Conservation (phyloP, 2,113 vertebrate species). For the Anser cygnoides region DNA sequence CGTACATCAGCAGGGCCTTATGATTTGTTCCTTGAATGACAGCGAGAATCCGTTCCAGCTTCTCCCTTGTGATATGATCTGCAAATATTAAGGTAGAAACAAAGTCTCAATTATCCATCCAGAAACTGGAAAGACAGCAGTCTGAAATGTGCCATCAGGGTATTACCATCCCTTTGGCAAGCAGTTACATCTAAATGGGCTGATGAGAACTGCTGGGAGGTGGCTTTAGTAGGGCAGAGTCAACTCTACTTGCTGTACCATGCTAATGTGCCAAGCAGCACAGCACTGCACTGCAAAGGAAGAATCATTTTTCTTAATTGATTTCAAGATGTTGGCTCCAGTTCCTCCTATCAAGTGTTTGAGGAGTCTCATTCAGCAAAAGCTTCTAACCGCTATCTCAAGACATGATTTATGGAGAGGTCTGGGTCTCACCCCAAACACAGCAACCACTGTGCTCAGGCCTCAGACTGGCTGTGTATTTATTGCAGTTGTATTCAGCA, state of each 20-base stretch:
- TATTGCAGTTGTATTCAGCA: neutral
- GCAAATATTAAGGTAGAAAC: conserved; percentile 24
- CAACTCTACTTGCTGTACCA: neutral
- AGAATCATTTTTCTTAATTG: neutral
- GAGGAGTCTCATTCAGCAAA: neutral
- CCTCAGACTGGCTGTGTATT: neutral
- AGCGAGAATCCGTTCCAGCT: conserved; percentile 87
- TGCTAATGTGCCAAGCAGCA: neutral
- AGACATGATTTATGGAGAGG: neutral
- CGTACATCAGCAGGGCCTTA: conserved; percentile 89
- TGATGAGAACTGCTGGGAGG: neutral
- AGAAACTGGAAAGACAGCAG: neutral
- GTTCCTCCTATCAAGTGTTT: neutral
- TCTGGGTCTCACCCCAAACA: neutral
- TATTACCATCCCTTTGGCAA: neutral
- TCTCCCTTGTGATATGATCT: conserved; percentile 92
- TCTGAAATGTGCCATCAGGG: neutral
- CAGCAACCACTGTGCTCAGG: neutral
- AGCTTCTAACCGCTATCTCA: neutral
- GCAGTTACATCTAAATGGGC: neutral
- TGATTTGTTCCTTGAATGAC: conserved; percentile 92
- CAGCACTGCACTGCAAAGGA: neutral
- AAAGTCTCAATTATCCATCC: neutral
- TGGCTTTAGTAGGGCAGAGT: neutral
- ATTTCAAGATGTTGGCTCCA: neutral